Evolutionary conservation across 2,113 vertebrate genomes (phyloP).

Genomic region (Hemiprocne comata): DNA sequence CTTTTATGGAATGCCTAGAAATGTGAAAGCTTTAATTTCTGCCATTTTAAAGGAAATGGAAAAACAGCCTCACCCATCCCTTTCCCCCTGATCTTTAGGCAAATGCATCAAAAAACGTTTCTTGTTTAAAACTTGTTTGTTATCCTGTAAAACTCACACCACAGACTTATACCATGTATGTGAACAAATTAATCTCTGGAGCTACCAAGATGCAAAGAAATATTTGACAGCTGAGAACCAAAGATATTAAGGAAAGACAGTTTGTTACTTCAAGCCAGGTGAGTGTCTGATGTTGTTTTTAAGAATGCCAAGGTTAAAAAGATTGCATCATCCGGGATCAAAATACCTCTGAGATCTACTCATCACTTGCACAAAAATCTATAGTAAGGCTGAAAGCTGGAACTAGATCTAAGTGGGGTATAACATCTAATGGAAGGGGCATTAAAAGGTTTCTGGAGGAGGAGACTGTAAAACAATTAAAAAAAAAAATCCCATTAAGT

Average conservation of each 20-base stretch:
- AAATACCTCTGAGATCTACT: background rate
- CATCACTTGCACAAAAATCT: background rate
- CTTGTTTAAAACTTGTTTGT: background rate
- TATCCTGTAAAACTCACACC: background rate
- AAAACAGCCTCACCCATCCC: background rate
- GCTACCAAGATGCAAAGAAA: background rate
- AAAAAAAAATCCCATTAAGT: constrained; percentile 20
- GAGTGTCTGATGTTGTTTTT: background rate
- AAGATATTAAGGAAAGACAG: background rate
- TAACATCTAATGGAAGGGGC: background rate
- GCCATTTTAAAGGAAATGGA: background rate
- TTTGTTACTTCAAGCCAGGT: background rate
- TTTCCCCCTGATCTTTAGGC: background rate
- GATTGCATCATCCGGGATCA: background rate
- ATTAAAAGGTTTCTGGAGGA: constrained; percentile 4
- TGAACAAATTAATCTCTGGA: background rate
- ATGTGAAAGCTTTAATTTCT: background rate
- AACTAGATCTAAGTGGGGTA: background rate
- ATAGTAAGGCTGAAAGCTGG: background rate
- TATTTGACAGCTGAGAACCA: background rate
- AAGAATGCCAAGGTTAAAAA: background rate
- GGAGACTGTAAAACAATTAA: background rate
- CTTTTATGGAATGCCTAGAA: background rate
- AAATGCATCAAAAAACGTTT: background rate
- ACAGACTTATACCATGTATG: background rate